A percentile compares a stretch with the other conserved stretches of the same genome.
Conservation (phyloP, 2,888 invertebrate genomes). For the Blera fallax region DNA sequence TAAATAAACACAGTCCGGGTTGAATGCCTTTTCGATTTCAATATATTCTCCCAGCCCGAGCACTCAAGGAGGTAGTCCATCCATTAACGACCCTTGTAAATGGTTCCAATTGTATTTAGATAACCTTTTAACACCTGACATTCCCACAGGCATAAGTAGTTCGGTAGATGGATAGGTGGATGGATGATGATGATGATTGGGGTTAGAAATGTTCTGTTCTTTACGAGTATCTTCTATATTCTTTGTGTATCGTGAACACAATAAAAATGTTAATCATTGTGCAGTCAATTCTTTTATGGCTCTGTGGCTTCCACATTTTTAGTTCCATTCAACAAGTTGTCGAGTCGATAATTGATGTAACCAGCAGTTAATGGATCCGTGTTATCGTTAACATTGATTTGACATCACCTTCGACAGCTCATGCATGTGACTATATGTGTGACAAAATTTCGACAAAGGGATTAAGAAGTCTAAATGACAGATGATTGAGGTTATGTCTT, state of each 20-base stretch:
- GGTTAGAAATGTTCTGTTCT: neutral
- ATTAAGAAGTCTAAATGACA: no score
- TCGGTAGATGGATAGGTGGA: neutral
- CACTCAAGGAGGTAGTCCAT: neutral
- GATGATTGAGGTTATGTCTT: no score
- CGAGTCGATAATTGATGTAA: constrained; percentile 16
- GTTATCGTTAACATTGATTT: constrained; percentile 13
- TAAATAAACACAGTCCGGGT: neutral
- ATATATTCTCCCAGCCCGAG: neutral
- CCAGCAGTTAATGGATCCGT: neutral
- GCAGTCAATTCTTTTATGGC: neutral
- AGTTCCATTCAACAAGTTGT: constrained; percentile 26
- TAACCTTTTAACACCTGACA: constrained; percentile 54
- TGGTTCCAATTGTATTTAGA: constrained; percentile 20
- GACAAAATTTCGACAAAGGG: no score
- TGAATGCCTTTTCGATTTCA: neutral
- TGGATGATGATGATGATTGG: constrained; percentile 13
- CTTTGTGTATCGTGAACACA: neutral
- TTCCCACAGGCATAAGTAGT: constrained; percentile 28
- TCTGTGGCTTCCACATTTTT: constrained; percentile 34
- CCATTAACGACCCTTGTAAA: constrained; percentile 34
- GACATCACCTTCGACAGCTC: no score
- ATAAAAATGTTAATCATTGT: constrained; percentile 13
- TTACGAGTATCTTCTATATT: neutral
- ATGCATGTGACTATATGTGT: no score